Evolutionary conservation across 2,113 vertebrate genomes (phyloP).

Genomic region (Gila orcuttii): DNA sequence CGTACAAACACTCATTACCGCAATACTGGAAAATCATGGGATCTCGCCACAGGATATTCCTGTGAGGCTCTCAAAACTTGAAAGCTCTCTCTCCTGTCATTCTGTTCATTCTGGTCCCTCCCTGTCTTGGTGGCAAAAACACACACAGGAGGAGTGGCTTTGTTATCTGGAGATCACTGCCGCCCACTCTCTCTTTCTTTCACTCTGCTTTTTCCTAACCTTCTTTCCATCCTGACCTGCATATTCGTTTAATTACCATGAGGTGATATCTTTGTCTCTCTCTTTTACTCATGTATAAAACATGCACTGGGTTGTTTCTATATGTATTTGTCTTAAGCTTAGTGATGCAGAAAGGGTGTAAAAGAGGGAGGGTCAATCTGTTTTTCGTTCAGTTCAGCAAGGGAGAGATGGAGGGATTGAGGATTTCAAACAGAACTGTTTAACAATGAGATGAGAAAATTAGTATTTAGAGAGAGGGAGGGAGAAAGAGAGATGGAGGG

Average conservation of each 20-base stretch:
- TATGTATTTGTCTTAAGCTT: conserved; percentile 57
- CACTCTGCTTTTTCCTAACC: neutral
- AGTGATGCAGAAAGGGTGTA: conserved; percentile 45
- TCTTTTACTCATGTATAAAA: conserved; percentile 29
- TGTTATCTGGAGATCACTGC: conserved; percentile 38
- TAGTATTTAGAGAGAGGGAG: conserved; percentile 52
- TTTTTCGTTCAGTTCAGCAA: conserved; percentile 63
- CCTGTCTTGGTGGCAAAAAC: conserved; percentile 17
- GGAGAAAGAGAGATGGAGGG: neutral
- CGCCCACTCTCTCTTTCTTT: neutral
- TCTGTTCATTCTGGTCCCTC: conserved; percentile 27
- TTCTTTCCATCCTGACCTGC: conserved; percentile 15
- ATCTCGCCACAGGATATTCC: conserved; percentile 41
- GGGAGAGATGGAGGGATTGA: conserved; percentile 50
- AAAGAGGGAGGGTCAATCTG: conserved; percentile 40
- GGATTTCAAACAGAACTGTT: conserved; percentile 54
- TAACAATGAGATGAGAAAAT: conserved; percentile 22
- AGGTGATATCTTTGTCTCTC: conserved; percentile 1
- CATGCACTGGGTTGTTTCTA: conserved; percentile 41
- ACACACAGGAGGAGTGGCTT: conserved; percentile 22
- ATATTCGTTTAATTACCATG: conserved; percentile 25
- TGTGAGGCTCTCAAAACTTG: conserved; percentile 22
- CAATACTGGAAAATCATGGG: conserved; percentile 33
- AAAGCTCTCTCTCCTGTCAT: conserved; percentile 16
- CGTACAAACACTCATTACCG: neutral